phyloP scores from a whole-genome alignment of 2,113 vertebrate species.

The Illadopsis cleaveri region DNA sequence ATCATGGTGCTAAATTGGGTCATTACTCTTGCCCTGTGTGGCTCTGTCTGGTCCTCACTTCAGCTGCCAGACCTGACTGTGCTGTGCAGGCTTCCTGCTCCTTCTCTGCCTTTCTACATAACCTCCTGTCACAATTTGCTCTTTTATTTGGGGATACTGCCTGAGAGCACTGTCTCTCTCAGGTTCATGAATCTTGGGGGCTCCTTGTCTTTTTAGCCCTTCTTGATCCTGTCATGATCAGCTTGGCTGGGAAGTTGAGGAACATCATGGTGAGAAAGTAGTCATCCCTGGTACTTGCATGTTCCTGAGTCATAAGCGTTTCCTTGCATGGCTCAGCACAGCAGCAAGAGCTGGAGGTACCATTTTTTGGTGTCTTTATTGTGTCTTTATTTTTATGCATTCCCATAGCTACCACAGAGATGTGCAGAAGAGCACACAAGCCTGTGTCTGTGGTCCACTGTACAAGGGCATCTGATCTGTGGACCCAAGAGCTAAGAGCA shows the following conservation, averaged over 20 bases:
- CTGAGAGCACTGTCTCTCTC: neutral
- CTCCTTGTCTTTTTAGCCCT: neutral
- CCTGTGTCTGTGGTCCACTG: accelerated
- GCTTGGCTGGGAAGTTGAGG: neutral
- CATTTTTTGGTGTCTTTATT: neutral
- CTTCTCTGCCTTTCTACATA: neutral
- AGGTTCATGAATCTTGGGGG: neutral
- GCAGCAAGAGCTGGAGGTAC: neutral
- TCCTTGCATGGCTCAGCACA: neutral
- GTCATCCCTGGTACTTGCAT: neutral
- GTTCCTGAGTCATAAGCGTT: neutral
- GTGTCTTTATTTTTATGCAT: no score
- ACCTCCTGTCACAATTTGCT: neutral
- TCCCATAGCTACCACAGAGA: neutral
- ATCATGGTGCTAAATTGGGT: neutral
- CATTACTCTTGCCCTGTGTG: neutral
- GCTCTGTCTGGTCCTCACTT: neutral
- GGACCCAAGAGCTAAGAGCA: neutral
- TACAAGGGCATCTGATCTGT: neutral
- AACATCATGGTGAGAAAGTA: neutral
- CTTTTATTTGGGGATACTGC: neutral
- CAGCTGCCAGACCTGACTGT: neutral
- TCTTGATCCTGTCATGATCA: neutral
- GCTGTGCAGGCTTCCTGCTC: neutral
- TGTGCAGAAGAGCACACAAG: neutral